Evolutionary conservation across 2,888 invertebrate genomes (phyloP), one percentile per base, ranked within the genome.

Genomic region (Rhynchonema sp.): DNA sequence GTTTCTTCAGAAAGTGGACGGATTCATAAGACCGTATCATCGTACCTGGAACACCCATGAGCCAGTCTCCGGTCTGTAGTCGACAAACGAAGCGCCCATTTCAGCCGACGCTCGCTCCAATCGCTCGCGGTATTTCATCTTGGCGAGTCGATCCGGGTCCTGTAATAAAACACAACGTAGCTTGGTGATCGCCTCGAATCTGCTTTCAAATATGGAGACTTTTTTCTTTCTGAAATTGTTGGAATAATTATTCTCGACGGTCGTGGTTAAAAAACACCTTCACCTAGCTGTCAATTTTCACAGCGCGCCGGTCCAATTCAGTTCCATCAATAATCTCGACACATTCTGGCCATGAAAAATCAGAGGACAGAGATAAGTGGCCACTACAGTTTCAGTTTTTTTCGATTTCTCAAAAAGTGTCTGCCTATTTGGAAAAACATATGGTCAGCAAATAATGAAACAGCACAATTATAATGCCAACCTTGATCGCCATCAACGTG

Each of bases 61-160:
- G 28, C 96, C 96, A 1, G 89, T 90, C 73, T 87, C 86, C 0
- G 92, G 87, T 0, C 90, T 81, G 75, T 92, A 96, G 72, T 96
- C 94, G 3, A 65, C 82, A 74, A 96, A 98, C 59, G 84, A 82
- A 0, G 90, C 89, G 63, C 84, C 85, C 74, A 91, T 85, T 67
- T 86, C 87, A 63, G 83, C 82, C 61, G 89, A 87, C 1, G 86
- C 84, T 30, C 83, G 80, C 23, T 89, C 83, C 60, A 96, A 75
- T 71, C 86, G 87, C 13, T 82, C 84, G 66, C 87, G 84, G 76
- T 87, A 96, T 69, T 86, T 84, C 82, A 90, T 84, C 60, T 82
- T 81, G 1, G 81, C 74, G 22, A 94, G 75, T 59, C 83, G 81
- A n/a, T 84, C 81, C 0, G 75, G 82, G 68, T 87, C 73, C 38